Evolutionary conservation across 1,140 invertebrate genomes (phyloP).

Genomic region (Zaprionus capensis): DNA sequence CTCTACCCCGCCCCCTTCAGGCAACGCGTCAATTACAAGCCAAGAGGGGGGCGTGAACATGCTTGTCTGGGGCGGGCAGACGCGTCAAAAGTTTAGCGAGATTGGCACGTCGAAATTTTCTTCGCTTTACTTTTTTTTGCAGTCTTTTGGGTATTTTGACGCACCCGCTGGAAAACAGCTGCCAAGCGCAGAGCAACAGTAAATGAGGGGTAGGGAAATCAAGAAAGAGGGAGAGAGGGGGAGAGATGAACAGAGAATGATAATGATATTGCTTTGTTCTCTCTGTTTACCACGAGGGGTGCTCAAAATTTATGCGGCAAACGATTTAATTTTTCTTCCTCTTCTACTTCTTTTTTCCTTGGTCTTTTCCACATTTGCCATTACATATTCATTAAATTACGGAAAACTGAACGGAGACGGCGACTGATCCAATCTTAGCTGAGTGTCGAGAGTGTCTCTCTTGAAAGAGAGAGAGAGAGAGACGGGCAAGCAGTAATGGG

Average conservation of each 20-base stretch:
- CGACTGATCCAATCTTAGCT: constrained; percentile 22
- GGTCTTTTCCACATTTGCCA: constrained; percentile 27
- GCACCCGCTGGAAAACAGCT: constrained; percentile 53
- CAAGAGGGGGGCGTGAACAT: constrained; percentile 12
- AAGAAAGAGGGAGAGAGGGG: constrained; percentile 18
- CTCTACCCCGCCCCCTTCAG: constrained; percentile 16
- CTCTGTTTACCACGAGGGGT: constrained; percentile 30
- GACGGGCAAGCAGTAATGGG: constrained; percentile 19
- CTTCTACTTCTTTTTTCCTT: background rate
- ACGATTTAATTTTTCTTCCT: constrained; percentile 35
- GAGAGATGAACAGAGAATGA: constrained; percentile 51
- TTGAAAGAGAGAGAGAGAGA: background rate
- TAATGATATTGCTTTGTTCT: constrained; percentile 54
- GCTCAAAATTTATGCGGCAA: constrained; percentile 60
- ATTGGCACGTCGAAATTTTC: constrained; percentile 39
- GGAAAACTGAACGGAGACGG: background rate
- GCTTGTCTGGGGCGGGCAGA: background rate
- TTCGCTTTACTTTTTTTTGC: background rate
- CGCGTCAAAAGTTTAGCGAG: constrained; percentile 36
- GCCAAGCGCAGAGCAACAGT: constrained; percentile 52
- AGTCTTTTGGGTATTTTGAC: constrained; percentile 26
- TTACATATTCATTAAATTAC: constrained; percentile 79
- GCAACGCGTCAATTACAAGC: constrained; percentile 60
- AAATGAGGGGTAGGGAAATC: background rate
- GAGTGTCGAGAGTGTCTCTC: background rate